A percentile compares a stretch with the other conserved stretches of the same genome.
These are phyloP conservation scores for Hemibagrus guttatus DNA, from an alignment of 2,797 vertebrate species.

Conservation along the genomic window DNA sequence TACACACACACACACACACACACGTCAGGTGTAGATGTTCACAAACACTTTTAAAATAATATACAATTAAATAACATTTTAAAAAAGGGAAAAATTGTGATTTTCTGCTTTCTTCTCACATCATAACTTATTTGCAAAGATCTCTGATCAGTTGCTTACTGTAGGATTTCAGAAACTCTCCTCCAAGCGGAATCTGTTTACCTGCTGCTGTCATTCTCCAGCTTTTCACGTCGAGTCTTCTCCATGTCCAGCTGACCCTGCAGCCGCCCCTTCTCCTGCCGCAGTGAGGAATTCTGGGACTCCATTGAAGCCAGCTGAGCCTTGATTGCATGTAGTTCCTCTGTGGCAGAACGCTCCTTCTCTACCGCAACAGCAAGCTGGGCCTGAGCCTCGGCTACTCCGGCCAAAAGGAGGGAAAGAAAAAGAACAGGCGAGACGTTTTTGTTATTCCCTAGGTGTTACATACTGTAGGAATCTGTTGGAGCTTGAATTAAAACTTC, in stretches of 20 bases:
- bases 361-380: constrained; percentile 90
- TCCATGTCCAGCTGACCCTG: constrained; percentile 87
- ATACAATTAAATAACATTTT: no score
- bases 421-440: no score
- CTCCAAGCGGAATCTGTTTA: constrained; percentile 50
- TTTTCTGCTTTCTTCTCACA: background rate
- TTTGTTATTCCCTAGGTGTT: background rate
- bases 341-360: constrained; percentile 88
- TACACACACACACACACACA: constrained; percentile 57
- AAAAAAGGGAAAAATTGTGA: background rate
- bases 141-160: background rate
- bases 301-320: constrained; percentile 87
- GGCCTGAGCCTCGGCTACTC: constrained; percentile 86
- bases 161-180: background rate
- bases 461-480: no score
- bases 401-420: background rate
- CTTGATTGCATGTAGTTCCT: constrained; percentile 86
- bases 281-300: constrained; percentile 89
- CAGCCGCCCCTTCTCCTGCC: constrained; percentile 88
- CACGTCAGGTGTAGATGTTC: background rate
- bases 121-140: background rate
- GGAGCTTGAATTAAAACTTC: background rate
- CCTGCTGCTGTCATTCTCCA: constrained; percentile 93
- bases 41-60: background rate
- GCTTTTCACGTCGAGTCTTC: constrained; percentile 83